Base-by-base conservation (phyloP, 1,140 invertebrate species). In the Eufriesea mexicana region DNA sequence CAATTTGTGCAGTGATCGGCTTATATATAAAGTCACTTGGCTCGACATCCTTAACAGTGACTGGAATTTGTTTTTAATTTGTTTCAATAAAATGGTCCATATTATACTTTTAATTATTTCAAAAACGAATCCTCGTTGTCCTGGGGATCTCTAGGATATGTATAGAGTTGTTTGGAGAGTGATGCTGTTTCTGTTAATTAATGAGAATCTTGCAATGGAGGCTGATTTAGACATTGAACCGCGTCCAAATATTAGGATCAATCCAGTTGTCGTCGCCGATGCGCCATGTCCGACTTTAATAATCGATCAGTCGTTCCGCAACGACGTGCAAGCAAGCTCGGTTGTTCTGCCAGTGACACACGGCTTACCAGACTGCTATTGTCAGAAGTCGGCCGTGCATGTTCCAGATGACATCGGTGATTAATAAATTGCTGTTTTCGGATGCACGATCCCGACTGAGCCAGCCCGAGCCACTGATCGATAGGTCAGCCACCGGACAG, bases 381-480 rank as follows among this genome's bases (percentile, higher is more conserved):
- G 79, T 82, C 79, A 82, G 79, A 82, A 82, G 73, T 82, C 73
- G 73, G 25, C 79, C 79, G 72, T 82, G 79, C 79, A 54, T 82
- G 79, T 82, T 82, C 73, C 62, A 67, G 73, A 59, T 68, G 79
- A 82, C 79, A 82, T 25, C 64, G 25, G 28, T 82, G 62, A 82
- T 82, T 82, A 82, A 82, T 82, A 82, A 82, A 82, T 76, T 62
- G 72, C 28, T 45, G 72, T 82, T 76, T 82, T 76, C 72, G 49
- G 64, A 20, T 8, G 25, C 59, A 62, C 57, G 57, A 28, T 45
- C 78, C 28, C 35, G 35, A 45, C 49, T 64, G 68, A 9, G 10
- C 25, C 25, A 55, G 35, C 55, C 47, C 23, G 55, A 51, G 28
- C 45, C 16, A 20, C 8, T 35, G 70, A 64, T 74, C 79, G 70